Conservation (phyloP, 2,113 vertebrate species). For the Struthidea cinerea region DNA sequence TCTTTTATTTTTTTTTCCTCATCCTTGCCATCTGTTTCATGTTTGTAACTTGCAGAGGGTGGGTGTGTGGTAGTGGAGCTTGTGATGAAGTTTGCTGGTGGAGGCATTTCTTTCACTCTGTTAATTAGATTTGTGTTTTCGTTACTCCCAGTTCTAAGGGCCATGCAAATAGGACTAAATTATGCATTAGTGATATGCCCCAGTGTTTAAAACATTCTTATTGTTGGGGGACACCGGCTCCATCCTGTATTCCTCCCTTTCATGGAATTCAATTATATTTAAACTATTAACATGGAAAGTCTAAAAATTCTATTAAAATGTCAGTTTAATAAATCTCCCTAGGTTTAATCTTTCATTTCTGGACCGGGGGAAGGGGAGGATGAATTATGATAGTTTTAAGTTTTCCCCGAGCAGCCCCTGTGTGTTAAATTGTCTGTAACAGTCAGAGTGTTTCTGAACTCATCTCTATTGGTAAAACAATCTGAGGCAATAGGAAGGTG, state of each 20-base stretch:
- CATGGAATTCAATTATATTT: slow-evolving; percentile 60
- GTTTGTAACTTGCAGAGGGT: slow-evolving; percentile 55
- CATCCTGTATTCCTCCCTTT: not conserved
- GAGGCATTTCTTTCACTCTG: slow-evolving; percentile 52
- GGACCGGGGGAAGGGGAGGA: not conserved
- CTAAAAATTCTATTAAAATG: slow-evolving; percentile 67
- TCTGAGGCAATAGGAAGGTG: not conserved
- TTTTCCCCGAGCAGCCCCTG: slow-evolving; percentile 32
- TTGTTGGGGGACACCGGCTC: not conserved
- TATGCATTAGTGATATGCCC: not conserved
- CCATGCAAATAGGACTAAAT: slow-evolving; percentile 43
- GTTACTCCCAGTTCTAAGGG: slow-evolving; percentile 48
- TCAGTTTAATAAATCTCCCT: slow-evolving; percentile 69
- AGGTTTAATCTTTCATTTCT: slow-evolving; percentile 63
- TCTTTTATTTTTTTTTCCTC: slow-evolving; percentile 39
- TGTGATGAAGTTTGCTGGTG: slow-evolving; percentile 51
- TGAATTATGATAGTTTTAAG: slow-evolving; percentile 63
- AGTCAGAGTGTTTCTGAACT: slow-evolving; percentile 1
- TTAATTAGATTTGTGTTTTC: slow-evolving; percentile 56
- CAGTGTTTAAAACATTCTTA: slow-evolving; percentile 31
- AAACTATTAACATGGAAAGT: slow-evolving; percentile 63
- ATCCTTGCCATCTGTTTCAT: slow-evolving; percentile 50
- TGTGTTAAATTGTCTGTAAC: slow-evolving; percentile 37
- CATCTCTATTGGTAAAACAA: slow-evolving; percentile 35
- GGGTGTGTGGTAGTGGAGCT: slow-evolving; percentile 40